phyloP scores from a whole-genome alignment of 2,888 invertebrate species.

The Acanthopleura granulata region DNA sequence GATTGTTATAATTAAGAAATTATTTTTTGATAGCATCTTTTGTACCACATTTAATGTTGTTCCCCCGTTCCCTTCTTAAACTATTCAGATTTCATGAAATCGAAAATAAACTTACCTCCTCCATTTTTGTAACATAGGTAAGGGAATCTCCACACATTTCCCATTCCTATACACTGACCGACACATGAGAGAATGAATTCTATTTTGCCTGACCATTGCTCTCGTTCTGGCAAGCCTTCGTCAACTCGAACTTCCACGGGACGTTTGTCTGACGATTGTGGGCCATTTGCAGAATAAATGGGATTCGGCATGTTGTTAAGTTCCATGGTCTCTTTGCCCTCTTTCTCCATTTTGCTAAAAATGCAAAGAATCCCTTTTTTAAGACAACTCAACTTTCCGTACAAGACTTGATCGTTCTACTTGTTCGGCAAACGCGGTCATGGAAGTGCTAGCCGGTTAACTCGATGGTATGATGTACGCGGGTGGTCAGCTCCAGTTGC shows the following conservation, averaged over 20 bases:
- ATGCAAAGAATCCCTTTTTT: background rate
- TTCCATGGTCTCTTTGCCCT: constrained; percentile 25
- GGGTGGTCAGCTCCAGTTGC: too few relatives aligned
- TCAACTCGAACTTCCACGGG: background rate
- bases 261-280: background rate
- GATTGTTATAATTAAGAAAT: too few relatives aligned
- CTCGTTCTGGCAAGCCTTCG: constrained; percentile 31
- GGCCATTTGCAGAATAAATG: constrained; percentile 1
- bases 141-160: constrained; percentile 55
- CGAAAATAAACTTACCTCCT: constrained; percentile 42
- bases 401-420: background rate
- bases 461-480: too few relatives aligned
- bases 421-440: background rate
- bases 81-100: too few relatives aligned
- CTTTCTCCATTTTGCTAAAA: constrained; percentile 25
- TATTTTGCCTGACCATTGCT: constrained; percentile 50
- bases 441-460: too few relatives aligned
- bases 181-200: constrained; percentile 56
- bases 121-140: constrained; percentile 58
- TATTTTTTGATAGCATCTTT: too few relatives aligned
- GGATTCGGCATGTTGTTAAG: constrained; percentile 22
- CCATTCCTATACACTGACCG: constrained; percentile 56
- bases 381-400: too few relatives aligned
- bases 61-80: too few relatives aligned
- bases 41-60: too few relatives aligned